phyloP scores from a whole-genome alignment of 2,888 invertebrate species.

The Ichneumon xanthorius region DNA sequence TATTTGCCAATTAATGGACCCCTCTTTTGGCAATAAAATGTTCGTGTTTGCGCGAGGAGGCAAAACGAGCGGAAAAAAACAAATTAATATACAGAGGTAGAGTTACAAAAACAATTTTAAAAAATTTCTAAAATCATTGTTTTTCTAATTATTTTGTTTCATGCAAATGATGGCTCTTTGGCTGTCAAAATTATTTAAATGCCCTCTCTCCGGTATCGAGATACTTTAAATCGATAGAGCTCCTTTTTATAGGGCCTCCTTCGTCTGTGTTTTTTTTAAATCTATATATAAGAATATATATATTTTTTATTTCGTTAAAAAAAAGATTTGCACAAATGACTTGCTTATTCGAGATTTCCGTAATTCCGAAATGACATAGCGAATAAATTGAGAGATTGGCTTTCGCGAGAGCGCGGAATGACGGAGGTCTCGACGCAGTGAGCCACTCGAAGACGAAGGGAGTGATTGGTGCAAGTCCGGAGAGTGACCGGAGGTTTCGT shows the following conservation, averaged over 20 bases:
- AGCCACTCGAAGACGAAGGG: conserved; percentile 48
- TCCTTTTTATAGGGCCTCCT: not conserved
- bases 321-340: not conserved
- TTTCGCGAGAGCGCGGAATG: conserved; percentile 46
- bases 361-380: conserved; percentile 39
- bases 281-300: too few species aligned
- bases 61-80: not conserved
- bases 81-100: not conserved
- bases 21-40: not conserved
- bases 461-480: conserved; percentile 63
- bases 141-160: not conserved
- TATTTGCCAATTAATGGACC: not conserved
- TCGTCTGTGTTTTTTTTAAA: not conserved
- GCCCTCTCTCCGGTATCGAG: not conserved
- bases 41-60: not conserved
- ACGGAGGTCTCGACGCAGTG: conserved; percentile 32
- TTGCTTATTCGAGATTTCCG: not conserved
- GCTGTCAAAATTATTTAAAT: conserved; percentile 3
- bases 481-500: conserved; percentile 57
- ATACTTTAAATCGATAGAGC: conserved; percentile 7
- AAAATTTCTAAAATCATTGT: not conserved
- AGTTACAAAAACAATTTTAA: not conserved
- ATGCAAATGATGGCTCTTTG: not conserved
- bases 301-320: not conserved
- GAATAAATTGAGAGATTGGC: conserved; percentile 26